These are phyloP conservation scores for Medauroidea extradentata DNA, from an alignment of 1,140 invertebrate species.

Conservation along the genomic window DNA sequence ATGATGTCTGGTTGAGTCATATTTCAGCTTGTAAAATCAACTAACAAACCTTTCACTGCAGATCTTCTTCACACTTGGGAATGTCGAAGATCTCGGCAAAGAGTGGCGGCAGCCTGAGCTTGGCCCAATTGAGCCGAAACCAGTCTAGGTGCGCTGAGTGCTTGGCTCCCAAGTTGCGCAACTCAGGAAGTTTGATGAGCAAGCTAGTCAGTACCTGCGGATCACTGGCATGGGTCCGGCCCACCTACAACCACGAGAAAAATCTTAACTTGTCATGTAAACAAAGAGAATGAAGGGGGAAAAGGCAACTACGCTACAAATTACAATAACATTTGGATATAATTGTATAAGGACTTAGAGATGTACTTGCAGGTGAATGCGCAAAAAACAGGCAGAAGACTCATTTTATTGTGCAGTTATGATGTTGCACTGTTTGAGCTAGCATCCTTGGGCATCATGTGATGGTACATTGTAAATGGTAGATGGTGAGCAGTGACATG, in stretches of 20 bases:
- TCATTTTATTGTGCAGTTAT: too few relatives aligned
- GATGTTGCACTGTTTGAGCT: too few relatives aligned
- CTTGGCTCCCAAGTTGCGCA: conserved; percentile 74
- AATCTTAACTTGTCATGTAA: too few relatives aligned
- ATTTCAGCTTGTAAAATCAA: not conserved
- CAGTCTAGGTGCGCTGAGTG: conserved; percentile 85
- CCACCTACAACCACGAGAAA: conserved; percentile 18
- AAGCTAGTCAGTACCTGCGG: conserved; percentile 63
- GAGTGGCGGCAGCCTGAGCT: conserved; percentile 80
- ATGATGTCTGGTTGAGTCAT: not conserved
- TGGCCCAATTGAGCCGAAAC: conserved; percentile 85
- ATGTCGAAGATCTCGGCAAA: conserved; percentile 98
- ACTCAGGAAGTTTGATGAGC: conserved; percentile 70
- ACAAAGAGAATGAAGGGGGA: too few relatives aligned
- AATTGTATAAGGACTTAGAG: too few relatives aligned
- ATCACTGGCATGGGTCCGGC: conserved; percentile 32
- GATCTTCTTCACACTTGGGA: conserved; percentile 80
- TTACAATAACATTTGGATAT: too few relatives aligned
- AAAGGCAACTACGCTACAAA: too few relatives aligned
- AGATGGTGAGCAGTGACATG: too few relatives aligned
- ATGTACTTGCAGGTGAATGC: too few relatives aligned
- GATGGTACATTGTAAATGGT: too few relatives aligned
- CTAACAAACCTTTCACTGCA: conserved; percentile 48
- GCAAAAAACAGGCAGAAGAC: too few relatives aligned
- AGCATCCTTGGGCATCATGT: too few relatives aligned